Base-by-base conservation (phyloP, 2,797 vertebrate species). In the Gila robusta region DNA sequence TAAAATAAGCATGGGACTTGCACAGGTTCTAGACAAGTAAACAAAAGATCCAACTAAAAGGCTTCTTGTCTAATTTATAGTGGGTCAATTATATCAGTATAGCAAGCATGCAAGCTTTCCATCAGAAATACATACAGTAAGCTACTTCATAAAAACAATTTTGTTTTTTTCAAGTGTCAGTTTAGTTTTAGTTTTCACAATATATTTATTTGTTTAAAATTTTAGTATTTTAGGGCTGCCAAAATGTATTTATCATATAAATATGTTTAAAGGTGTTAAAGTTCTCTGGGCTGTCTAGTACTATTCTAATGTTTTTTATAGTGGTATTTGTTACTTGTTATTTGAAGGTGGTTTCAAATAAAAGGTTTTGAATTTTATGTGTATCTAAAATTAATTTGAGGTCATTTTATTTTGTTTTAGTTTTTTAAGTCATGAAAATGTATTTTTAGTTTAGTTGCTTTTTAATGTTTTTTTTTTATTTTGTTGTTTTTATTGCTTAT, bases 1-100 rank as follows among this genome's bases (percentile, higher is more conserved):
- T 79, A 69, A 83, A 79, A 59, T 59, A 73, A 73, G 28, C 56
- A 73, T 37, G 39, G 52, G 62, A 26, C 77, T 80, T 17, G 16
- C 39, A 16, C 56, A 67, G 39, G 62, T 81, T 67, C n/a, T 12
- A 10, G 41, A 23, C 21, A 52, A 47, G 41, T 37, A 69, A 81
- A 49, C 64, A 81, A 69, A 79, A 59, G n/a, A 79, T 64, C n/a
- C 39, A 66, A 41, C n/a, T 44, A 28, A 47, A 67, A 62, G 14
- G 37, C 6, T 39, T 66, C 47, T 79, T n/a, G 23, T 26, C 41
- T 72, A 72, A n/a, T 72, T 80, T 32, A 49, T 67, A 41, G 54
- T 10, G 23, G 56, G 37, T 28, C 37, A 44, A 12, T 64, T 59
- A 12, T 1, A 41, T 41, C 4, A 41, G 37, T 62, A 8, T 21